Base-by-base conservation (phyloP, 2,888 invertebrate species). In the Perizoma flavofasciatum region DNA sequence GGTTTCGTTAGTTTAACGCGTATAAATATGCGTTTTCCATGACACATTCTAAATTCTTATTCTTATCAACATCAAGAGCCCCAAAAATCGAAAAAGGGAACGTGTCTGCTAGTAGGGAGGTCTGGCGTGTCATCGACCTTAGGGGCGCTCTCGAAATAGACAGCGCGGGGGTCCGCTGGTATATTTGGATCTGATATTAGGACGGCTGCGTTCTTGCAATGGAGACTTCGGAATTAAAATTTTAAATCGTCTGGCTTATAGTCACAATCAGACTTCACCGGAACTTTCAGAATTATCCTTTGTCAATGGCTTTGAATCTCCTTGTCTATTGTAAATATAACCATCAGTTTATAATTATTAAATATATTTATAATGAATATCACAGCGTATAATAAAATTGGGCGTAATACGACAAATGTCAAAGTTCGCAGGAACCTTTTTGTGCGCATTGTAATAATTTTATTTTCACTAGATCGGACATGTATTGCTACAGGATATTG, bases 71-170 rank as follows among this genome's bases (percentile, higher is more conserved):
- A 49, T 7, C 0, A 34, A 22, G 41, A 55, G 44, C 51, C 49
- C 57, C 2, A 51, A 49, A 49, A 58, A 51, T 58, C 9, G 52
- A 52, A 57, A 51, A 43, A 58, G 52, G 61, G 57, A 55, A 39
- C 57, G 46, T 43, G 34, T n/a, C 6, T 49, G 48, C 43, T 40
- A 8, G 41, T 49, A 59, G 64, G 61, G 57, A 67, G 70, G 72
- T 71, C 68, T 62, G 67, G 53, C 70, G 69, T 66, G 78, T 61
- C 80, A 61, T 65, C 73, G 79, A 79, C 80, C 79, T 68, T 71
- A 75, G 68, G 75, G 77, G 75, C 67, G 69, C 49, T 64, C 67
- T 75, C 51, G 62, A 78, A 78, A 79, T 79, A 79, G 75, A 66
- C 68, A 59, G 71, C 65, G 76, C 75, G 79, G 79, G 79, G 79